A percentile compares a stretch with the other conserved stretches of the same genome.
phyloP scores from a whole-genome alignment of 2,113 vertebrate genomes.

The Cyanoderma ruficeps region DNA sequence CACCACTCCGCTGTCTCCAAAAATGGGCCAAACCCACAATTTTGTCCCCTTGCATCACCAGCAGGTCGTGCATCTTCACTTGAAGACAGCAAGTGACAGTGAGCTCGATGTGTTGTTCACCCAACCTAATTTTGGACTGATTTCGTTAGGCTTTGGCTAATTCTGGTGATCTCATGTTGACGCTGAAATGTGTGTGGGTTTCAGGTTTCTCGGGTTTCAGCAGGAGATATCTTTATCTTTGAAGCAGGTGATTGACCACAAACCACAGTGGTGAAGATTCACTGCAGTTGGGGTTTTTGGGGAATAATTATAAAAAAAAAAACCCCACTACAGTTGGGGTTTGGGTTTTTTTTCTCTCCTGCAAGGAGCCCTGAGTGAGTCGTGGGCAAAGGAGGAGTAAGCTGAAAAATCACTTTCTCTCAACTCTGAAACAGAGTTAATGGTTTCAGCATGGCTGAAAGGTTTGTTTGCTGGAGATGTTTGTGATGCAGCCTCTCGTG shows the following conservation, averaged over 20 bases:
- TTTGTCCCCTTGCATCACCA: neutral
- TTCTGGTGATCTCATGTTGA: neutral
- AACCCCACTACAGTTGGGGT: no score
- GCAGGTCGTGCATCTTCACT: neutral
- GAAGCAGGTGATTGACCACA: neutral
- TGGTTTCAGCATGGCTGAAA: neutral
- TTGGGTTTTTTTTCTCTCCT: neutral
- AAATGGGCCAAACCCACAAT: neutral
- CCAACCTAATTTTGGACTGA: neutral
- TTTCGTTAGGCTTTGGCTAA: neutral
- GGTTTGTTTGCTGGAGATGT: neutral
- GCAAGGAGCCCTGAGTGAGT: neutral
- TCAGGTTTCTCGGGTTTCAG: neutral
- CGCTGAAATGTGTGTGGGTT: neutral
- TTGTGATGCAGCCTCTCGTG: neutral
- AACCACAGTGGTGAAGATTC: neutral
- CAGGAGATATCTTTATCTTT: neutral
- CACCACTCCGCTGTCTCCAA: accelerated
- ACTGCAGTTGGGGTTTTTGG: neutral
- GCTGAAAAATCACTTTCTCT: neutral
- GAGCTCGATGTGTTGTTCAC: accelerated
- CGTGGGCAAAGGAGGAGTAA: neutral
- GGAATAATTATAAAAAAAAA: neutral
- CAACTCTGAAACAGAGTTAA: no score
- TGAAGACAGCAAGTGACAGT: neutral